These are phyloP conservation scores for Manis javanica DNA, from an alignment of 2,797 vertebrate genomes.

Conservation along the genomic window DNA sequence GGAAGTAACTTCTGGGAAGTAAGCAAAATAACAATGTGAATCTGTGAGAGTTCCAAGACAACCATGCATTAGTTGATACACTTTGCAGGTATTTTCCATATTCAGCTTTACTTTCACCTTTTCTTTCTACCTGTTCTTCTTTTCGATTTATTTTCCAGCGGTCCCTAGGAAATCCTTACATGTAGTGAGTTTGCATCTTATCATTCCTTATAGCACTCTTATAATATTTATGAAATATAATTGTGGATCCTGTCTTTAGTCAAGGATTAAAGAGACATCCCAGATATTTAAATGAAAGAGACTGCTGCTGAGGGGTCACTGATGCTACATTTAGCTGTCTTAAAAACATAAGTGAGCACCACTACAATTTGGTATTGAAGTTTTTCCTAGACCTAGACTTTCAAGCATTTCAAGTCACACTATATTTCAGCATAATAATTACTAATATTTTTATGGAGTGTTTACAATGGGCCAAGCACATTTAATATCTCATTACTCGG, in stretches of 20 bases:
- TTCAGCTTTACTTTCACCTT: not conserved
- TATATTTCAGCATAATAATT: not conserved
- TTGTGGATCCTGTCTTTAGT: not conserved
- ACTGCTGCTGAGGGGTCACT: not conserved
- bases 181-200: constrained; percentile 12
- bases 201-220: not conserved
- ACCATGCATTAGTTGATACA: not conserved
- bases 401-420: constrained; percentile 11
- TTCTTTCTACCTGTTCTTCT: not conserved
- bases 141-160: constrained; percentile 13
- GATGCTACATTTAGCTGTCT: not conserved
- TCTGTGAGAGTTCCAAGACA: not conserved
- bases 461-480: not conserved
- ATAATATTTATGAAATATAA: not conserved
- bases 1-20: constrained; percentile 55
- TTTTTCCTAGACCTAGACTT: constrained; percentile 4
- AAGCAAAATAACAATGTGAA: not conserved
- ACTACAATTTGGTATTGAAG: not conserved
- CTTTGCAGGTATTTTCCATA: not conserved
- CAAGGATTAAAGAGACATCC: not conserved
- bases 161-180: not conserved
- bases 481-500: constrained; percentile 32
- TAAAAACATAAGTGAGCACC: not conserved
- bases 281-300: not conserved
- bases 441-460: not conserved